Percentiles rank a stretch among this genome's conserved stretches.
Evolutionary conservation across 2,888 invertebrate species (phyloP).

Genomic region (Nomada hirtipes): DNA sequence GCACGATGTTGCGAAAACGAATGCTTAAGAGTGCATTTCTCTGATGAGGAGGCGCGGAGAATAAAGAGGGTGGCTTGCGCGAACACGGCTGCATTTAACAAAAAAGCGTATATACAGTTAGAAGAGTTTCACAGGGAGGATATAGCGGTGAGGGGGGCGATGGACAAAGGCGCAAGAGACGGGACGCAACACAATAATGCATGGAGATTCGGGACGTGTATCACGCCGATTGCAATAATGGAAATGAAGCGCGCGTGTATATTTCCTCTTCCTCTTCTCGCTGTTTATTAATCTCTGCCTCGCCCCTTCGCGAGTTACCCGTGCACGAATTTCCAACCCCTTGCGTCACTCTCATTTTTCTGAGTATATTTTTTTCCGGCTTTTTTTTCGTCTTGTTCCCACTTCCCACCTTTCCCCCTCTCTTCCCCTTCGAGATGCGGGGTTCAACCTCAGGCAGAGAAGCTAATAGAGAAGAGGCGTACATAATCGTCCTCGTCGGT

Average conservation of each 20-base stretch:
- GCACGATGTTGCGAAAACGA: slow-evolving; percentile 51
- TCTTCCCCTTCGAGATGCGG: background rate
- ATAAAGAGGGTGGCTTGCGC: slow-evolving; percentile 35
- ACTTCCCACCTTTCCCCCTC: background rate
- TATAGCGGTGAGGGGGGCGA: background rate
- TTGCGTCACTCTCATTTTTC: slow-evolving; percentile 24
- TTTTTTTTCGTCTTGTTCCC: background rate
- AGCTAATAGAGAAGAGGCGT: slow-evolving; percentile 9
- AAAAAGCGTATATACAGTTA: slow-evolving; percentile 9
- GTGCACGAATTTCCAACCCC: slow-evolving; percentile 20
- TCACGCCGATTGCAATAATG: slow-evolving; percentile 54
- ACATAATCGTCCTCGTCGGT: slow-evolving; percentile 24
- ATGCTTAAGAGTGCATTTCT: slow-evolving; percentile 65
- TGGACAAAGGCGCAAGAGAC: slow-evolving; percentile 33
- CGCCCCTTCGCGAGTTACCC: background rate
- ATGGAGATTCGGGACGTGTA: slow-evolving; percentile 45
- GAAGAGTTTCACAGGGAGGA: background rate
- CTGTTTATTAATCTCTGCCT: slow-evolving; percentile 51
- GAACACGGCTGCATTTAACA: slow-evolving; percentile 46
- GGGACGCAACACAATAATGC: slow-evolving; percentile 38
- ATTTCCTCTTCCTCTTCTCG: background rate
- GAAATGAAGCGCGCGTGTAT: slow-evolving; percentile 37
- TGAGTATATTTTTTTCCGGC: slow-evolving; percentile 12
- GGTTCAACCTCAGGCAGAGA: background rate
- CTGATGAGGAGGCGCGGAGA: slow-evolving; percentile 50